Evolutionary conservation across 2,113 vertebrate species (phyloP), one percentile per base, ranked within the genome.

Genomic region (Vidua macroura): DNA sequence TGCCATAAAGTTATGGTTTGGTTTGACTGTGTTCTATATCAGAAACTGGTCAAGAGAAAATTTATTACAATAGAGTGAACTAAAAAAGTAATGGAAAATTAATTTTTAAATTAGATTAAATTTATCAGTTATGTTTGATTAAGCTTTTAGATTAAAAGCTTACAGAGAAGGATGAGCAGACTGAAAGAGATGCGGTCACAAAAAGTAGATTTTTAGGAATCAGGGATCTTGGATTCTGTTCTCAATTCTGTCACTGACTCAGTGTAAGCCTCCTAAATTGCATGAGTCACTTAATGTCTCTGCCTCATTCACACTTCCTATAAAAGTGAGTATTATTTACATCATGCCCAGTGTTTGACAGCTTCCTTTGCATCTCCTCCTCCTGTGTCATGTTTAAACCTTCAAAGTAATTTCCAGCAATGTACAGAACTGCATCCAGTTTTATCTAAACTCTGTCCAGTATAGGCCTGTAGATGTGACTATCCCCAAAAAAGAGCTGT

Each of bases 271-370:
- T 82, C 62, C 49, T 30, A 11, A 89, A 93, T 35, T n/a, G 73
- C 56, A 6, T 87, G 86, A 93, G 78, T 95, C 92, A 83, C 78
- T 51, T 53, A 3, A 30, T 62, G 87, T 58, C 92, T 82, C 78
- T 95, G 84, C 84, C 78, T 89, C 91, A 43, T 79, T 95, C 87
- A 87, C 91, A 35, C 84, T 78, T 69, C 64, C 79, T 88, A 22
- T 63, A 51, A 84, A 86, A 95, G 84, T 46, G 70, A 82, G 27
- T 44, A 66, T 77, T 90, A 8, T 59, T 89, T 64, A 12, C 13
- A 74, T 83, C 55, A 28, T 86, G 59, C 63, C 66, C 55, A 35
- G 43, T 21, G 39, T 88, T 94, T 83, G 72, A 83, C 80, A 77
- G 51, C 58, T 83, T 28, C 79, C 76, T 88, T 83, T 88, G 68